These are phyloP conservation scores for Epinephelus cyanopodus DNA, from an alignment of 2,113 vertebrate species.

Conservation along the genomic window DNA sequence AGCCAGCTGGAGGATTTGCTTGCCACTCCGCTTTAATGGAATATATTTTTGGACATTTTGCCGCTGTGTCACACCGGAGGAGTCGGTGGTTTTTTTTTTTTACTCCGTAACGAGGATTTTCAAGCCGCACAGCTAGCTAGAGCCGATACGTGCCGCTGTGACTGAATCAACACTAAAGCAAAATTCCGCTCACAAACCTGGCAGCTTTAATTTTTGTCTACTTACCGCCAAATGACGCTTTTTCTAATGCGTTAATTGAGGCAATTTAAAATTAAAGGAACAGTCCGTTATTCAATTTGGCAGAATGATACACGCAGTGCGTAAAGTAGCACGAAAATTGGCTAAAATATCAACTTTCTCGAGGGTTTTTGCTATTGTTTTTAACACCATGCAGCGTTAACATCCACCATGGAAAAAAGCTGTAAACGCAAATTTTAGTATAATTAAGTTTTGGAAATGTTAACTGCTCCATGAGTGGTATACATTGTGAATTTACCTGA, in stretches of 20 bases:
- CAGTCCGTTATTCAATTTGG: neutral
- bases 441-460: neutral
- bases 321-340: neutral
- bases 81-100: constrained; percentile 45
- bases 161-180: neutral
- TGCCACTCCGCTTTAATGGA: neutral
- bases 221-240: neutral
- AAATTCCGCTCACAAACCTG: neutral
- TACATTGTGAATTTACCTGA: neutral
- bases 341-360: constrained; percentile 28
- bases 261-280: neutral
- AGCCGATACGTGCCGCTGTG: constrained; percentile 32
- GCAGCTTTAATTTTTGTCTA: neutral
- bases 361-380: neutral
- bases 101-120: constrained; percentile 59
- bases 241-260: neutral
- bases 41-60: constrained; percentile 16
- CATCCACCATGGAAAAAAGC: neutral
- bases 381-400: neutral
- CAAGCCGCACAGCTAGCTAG: constrained; percentile 45
- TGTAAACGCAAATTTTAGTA: neutral
- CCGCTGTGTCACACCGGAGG: constrained; percentile 39
- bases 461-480: too few species aligned
- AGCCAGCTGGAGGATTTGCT: constrained; percentile 26
- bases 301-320: neutral